Evolutionary conservation across 2,113 vertebrate species (phyloP), one percentile per base, ranked within the genome.

Genomic region (Phylloscopus trochilus): DNA sequence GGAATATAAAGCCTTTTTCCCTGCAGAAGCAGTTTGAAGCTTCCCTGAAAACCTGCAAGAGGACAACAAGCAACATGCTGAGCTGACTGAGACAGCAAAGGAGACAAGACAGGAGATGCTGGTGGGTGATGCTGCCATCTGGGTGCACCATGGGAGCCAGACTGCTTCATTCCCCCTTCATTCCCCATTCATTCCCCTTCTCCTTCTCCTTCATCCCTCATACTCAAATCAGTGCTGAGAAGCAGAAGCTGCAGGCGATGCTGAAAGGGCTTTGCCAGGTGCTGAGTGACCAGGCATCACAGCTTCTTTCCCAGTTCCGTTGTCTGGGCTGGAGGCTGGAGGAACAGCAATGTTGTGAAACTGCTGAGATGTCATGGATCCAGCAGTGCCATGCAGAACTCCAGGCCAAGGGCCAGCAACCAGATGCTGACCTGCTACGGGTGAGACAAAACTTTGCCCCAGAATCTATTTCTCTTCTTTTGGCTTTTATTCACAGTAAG

Each of bases 11-110:
- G 8, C 12, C 20, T 10, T 35, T 80, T 63, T 46, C 24, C 9
- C 16, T 12, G 11, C 26, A 59, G 56, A 68, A 76, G 22, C n/a
- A 2, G 39, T 47, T 43, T 8, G 16, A 59, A 76, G 22, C 30
- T 58, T 47, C 63, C 44, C 15, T 56, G 18, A 69, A 64, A 59
- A 3, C 26, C 13, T 58, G 23, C 39, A 47, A 33, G 67, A 84
- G 47, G 67, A 75, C 26, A 15, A 41, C 0, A 0, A 70, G 16
- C 0, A 0, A 18, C 0, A 0, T 5, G 10, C 30, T 22, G 26
- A 44, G 13, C 75, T 35, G 59, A 47, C 10, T 1, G 18, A 23
- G 3, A 9, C 44, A 15, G 62, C 22, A 13, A 19, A 58, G 56
- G 56, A 85, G 56, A 26, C 3, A 7, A 74, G 44, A 18, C 49